Percentiles rank a stretch among this genome's conserved stretches.
Evolutionary conservation across 2,113 vertebrate species (phyloP).

Genomic region (Leuciscus idus): DNA sequence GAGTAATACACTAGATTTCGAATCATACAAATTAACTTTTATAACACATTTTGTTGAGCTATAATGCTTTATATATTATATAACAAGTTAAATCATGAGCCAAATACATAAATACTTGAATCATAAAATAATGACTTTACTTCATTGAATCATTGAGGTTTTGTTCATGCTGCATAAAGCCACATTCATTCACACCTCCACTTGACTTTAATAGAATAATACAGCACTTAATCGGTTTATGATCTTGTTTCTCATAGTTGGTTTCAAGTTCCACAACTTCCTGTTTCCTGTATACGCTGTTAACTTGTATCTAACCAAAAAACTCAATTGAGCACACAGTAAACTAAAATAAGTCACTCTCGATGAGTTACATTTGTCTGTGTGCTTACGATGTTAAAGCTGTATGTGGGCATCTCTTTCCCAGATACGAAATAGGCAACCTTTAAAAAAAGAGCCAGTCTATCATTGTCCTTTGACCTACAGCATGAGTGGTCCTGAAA

Average conservation of each 20-base stretch:
- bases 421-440: constrained; percentile 25
- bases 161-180: neutral
- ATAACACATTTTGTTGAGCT: neutral
- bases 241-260: constrained; percentile 15
- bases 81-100: neutral
- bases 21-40: no score
- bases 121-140: neutral
- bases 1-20: neutral
- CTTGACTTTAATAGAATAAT: neutral
- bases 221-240: neutral
- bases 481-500: constrained; percentile 56
- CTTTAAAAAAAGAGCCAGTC: constrained; percentile 17
- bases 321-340: neutral
- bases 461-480: constrained; percentile 39
- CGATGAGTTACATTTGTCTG: neutral
- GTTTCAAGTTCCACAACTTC: constrained; percentile 42
- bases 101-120: neutral
- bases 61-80: neutral
- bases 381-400: neutral
- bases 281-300: constrained; percentile 48
- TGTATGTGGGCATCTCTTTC: neutral
- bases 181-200: constrained; percentile 10
- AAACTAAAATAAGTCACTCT: neutral
- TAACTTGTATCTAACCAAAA: constrained; percentile 20
- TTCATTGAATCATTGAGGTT: neutral